Conservation (phyloP, 2,797 vertebrate species). For the Malurus leucopterus region DNA sequence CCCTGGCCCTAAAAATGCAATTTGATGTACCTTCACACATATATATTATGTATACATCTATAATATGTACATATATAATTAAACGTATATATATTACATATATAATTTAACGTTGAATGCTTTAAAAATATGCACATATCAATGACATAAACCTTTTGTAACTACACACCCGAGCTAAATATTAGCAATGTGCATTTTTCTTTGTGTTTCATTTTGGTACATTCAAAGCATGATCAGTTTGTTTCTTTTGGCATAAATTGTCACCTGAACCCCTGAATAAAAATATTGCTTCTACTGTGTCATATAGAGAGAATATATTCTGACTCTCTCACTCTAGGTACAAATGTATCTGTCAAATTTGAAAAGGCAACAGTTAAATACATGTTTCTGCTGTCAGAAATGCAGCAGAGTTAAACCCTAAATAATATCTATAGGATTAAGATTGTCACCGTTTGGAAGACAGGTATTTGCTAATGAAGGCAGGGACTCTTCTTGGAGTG, state of each 20-base stretch:
- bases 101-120: not conserved
- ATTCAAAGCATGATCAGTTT: conserved; percentile 20
- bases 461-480: no score
- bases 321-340: conserved; percentile 3
- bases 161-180: not conserved
- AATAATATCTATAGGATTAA: conserved; percentile 56
- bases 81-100: no score
- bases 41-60: not conserved
- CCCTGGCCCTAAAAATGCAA: not conserved
- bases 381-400: conserved; percentile 60
- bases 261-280: conserved; percentile 46
- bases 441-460: no score
- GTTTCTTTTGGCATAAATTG: conserved; percentile 42
- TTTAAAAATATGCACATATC: not conserved
- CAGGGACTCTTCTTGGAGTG: no score
- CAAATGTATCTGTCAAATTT: conserved; percentile 53
- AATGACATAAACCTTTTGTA: not conserved
- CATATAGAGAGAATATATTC: conserved; percentile 25
- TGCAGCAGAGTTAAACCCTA: conserved; percentile 53
- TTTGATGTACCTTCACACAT: not conserved
- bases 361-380: conserved; percentile 55
- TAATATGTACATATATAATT: not conserved
- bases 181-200: not conserved
- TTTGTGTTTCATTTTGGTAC: not conserved
- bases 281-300: conserved; percentile 47